Evolutionary conservation across 2,113 vertebrate species (phyloP), one percentile per base, ranked within the genome.

Genomic region (Acanthochromis polyacanthus): DNA sequence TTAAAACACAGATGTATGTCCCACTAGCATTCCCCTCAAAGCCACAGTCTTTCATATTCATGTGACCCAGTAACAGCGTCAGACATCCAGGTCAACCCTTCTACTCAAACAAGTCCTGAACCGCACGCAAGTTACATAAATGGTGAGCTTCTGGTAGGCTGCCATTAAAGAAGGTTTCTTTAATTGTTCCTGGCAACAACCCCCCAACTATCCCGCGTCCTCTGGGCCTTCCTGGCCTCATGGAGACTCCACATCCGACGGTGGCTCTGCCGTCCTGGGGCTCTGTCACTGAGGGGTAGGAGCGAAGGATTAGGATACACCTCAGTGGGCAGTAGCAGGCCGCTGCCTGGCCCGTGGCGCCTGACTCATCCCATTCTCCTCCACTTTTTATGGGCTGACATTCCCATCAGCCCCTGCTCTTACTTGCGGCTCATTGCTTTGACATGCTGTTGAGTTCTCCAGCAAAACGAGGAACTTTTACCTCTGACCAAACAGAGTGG

Each of bases 301-400:
- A 75, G 80, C 43, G 5, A 43, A 56, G 73, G 69, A 90, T 93
- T 92, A 91, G 82, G 22, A 25, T 73, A 91, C 69, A 89, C 85
- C 89, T 92, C 88, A 64, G 72, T 90, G 85, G 84, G 78, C 78
- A 80, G 22, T 57, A 63, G 62, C 83, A 66, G 82, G 68, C 82
- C 56, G n/a, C 57, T 17, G 69, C 71, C 86, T 61, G 63, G 76
- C 89, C 87, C 57, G 36, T 71, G 53, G 81, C 68, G 75, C 76
- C 91, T 85, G 87, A 92, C 86, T 93, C 87, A 89, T 91, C 75
- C 82, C 78, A 56, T 67, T 89, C 46, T 78, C 70, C 78, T 87
- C 84, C 64, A 67, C 52, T 73, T 64, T 74, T 73, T 58, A 77
- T 28, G 87, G 78, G 56, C 89, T 90, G 89, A 92, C 93, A 89